Evolutionary conservation across 1,140 invertebrate species (phyloP).

Genomic region (Delia radicum): DNA sequence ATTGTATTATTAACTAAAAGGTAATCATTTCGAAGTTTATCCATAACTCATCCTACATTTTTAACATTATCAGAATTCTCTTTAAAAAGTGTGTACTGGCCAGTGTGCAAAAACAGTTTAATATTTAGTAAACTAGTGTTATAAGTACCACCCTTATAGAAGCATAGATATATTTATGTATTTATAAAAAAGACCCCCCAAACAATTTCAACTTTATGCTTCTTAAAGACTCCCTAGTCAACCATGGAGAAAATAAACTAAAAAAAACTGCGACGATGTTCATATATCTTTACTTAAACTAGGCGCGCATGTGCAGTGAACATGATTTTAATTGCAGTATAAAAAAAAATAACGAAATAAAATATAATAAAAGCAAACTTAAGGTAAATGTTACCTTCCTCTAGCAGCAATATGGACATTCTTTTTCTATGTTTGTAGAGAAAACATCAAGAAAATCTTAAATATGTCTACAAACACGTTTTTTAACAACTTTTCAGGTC

Average conservation of each 20-base stretch:
- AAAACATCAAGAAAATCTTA: slow-evolving; percentile 2
- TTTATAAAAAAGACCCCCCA: not conserved
- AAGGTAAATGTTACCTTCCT: slow-evolving; percentile 8
- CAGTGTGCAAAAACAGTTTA: too few species aligned
- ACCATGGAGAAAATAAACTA: not conserved
- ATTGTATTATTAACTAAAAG: too few species aligned
- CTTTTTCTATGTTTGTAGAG: not conserved
- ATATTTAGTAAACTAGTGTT: too few species aligned
- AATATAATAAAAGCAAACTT: not conserved
- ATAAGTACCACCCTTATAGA: too few species aligned
- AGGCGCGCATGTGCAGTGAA: slow-evolving; percentile 2
- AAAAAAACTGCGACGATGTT: not conserved
- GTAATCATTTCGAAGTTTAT: too few species aligned
- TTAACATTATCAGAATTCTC: too few species aligned
- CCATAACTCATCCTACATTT: too few species aligned
- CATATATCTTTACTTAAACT: slow-evolving; percentile 9
- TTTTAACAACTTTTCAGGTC: slow-evolving; percentile 8
- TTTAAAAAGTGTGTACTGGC: too few species aligned
- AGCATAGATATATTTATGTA: not conserved
- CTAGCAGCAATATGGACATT: not conserved
- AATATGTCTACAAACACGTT: slow-evolving; percentile 2
- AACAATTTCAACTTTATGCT: not conserved
- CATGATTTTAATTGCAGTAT: slow-evolving; percentile 21
- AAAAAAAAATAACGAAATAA: not conserved
- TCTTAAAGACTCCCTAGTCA: not conserved